These are phyloP conservation scores for Eretmocerus hayati DNA, from an alignment of 2,888 invertebrate species.

Conservation along the genomic window DNA sequence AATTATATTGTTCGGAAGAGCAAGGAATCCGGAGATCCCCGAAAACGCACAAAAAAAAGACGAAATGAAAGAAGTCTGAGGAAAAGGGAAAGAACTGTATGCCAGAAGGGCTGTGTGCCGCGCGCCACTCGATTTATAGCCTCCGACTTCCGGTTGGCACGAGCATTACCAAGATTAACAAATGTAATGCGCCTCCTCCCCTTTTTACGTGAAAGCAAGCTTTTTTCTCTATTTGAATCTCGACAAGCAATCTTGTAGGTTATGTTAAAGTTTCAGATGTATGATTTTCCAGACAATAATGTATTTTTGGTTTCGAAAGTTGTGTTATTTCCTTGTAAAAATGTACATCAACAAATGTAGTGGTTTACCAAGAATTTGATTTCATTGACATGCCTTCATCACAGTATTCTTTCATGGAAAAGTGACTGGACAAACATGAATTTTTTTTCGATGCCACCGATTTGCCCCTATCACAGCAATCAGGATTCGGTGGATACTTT, in stretches of 20 bases:
- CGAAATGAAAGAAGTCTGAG: conserved; percentile 22
- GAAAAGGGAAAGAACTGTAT: conserved; percentile 23
- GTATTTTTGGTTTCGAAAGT: no score
- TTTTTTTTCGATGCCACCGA: no score
- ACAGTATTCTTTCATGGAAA: no score
- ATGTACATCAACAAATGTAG: no score
- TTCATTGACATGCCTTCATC: no score
- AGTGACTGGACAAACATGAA: no score
- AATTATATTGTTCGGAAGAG: conserved; percentile 5
- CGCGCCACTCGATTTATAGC: conserved; percentile 40
- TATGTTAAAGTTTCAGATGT: no score
- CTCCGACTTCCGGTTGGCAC: conserved; percentile 37
- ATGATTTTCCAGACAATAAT: no score
- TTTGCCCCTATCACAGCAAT: no score
- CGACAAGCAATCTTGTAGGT: background rate
- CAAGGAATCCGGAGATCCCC: conserved; percentile 1
- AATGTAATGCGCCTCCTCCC: conserved; percentile 25
- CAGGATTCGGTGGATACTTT: no score
- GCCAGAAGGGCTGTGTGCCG: conserved; percentile 14
- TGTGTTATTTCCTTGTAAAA: no score
- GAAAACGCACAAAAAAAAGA: conserved; percentile 9
- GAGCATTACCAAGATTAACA: conserved; percentile 45
- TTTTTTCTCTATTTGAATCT: background rate
- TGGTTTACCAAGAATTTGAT: no score
- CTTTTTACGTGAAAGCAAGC: background rate